Evolutionary conservation across 1,140 invertebrate species (phyloP).

Genomic region (Ips typographus): DNA sequence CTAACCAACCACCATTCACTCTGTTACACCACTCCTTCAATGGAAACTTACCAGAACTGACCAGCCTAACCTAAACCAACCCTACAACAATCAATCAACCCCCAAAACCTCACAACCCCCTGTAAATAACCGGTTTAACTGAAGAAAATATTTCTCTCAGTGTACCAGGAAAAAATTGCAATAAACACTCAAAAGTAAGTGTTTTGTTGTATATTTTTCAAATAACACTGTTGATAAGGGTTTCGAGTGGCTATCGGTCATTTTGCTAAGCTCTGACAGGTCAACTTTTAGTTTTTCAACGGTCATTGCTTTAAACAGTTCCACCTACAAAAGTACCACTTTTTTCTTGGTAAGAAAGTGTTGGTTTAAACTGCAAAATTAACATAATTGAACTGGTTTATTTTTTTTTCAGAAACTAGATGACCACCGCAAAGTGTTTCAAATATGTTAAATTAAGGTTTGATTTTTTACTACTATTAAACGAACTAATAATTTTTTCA

Average conservation of each 20-base stretch:
- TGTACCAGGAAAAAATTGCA: not conserved
- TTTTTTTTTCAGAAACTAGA: not conserved
- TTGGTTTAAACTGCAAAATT: not conserved
- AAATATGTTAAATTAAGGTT: too few relatives aligned
- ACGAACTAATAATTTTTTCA: too few relatives aligned
- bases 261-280: not conserved
- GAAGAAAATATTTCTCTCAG: slow-evolving; percentile 3
- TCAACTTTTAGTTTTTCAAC: not conserved
- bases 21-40: too few relatives aligned
- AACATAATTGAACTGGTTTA: not conserved
- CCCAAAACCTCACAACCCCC: not conserved
- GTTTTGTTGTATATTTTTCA: not conserved
- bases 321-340: not conserved
- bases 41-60: too few relatives aligned
- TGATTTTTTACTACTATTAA: too few relatives aligned
- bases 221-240: not conserved
- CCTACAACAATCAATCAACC: too few relatives aligned
- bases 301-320: not conserved
- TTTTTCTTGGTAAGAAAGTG: not conserved
- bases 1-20: too few relatives aligned
- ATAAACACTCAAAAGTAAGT: not conserved
- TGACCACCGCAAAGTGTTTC: too few relatives aligned
- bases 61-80: too few relatives aligned
- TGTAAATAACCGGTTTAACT: not conserved
- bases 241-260: too few relatives aligned